Base-by-base conservation (phyloP, 2,888 invertebrate species). In the Folsomia candida region DNA sequence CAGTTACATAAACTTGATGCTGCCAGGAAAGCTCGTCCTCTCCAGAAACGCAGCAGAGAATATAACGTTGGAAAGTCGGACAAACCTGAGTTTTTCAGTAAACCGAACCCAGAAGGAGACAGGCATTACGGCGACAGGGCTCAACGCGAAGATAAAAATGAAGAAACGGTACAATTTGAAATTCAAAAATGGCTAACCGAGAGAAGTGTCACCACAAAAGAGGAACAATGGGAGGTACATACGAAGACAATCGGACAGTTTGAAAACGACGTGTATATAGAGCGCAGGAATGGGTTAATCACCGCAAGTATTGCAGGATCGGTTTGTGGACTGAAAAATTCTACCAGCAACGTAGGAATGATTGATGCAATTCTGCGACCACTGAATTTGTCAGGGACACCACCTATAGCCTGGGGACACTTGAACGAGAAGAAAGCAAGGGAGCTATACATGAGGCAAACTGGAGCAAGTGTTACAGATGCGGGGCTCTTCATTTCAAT, bases 401-500 rank as follows among this genome's bases (percentile, higher is more conserved):
- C n/a, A n/a, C n/a, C n/a, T n/a, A n/a, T n/a, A n/a, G n/a, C n/a
- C n/a, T n/a, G n/a, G n/a, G n/a, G n/a, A n/a, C n/a, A n/a, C n/a
- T n/a, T n/a, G n/a, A n/a, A n/a, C n/a, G n/a, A n/a, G n/a, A n/a
- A n/a, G n/a, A n/a, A n/a, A n/a, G n/a, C n/a, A n/a, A n/a, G n/a
- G n/a, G n/a, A n/a, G n/a, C n/a, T n/a, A n/a, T n/a, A n/a, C n/a
- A n/a, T n/a, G n/a, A n/a, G n/a, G n/a, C n/a, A n/a, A n/a, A n/a
- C n/a, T n/a, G n/a, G n/a, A n/a, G n/a, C n/a, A n/a, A n/a, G n/a
- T n/a, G n/a, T n/a, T n/a, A n/a, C n/a, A n/a, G n/a, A n/a, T n/a
- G n/a, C n/a, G n/a, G 71, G 68, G 1, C 63, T 72, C 1, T 58
- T 70, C 24, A 29, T 72, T 22, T 51, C 66, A 24, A 11, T 64